Evolutionary conservation across 2,797 vertebrate species (phyloP), one percentile per base, ranked within the genome.

Genomic region (Thalassophryne amazonica): DNA sequence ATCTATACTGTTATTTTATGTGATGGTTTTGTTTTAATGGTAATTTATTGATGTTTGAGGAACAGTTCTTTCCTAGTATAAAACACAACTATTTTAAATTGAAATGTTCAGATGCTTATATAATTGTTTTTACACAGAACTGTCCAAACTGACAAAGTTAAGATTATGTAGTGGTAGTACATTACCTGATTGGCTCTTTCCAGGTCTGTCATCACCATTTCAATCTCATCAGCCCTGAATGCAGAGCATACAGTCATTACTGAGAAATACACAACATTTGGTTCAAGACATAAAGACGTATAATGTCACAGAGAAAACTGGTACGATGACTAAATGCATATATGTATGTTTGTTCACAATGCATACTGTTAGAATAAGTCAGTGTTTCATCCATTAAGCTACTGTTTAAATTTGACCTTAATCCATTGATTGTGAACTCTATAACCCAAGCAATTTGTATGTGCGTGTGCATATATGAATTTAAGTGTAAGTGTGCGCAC

Each of bases 121-220:
- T n/a, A n/a, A n/a, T n/a, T n/a, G n/a, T n/a, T n/a, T n/a, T n/a
- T n/a, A n/a, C n/a, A n/a, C n/a, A n/a, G n/a, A n/a, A n/a, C 20
- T 20, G 20, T 20, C 3, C 20, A 3, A 15, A 20, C 25, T 42
- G 11, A 12, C 8, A 28, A 1, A n/a, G 6, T 17, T 9, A 9
- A 3, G 7, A 19, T 23, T 8, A 29, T 13, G 13, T n/a, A 55
- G 50, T 3, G 6, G 13, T 4, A 7, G 17, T 6, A 9, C 52
- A 85, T 81, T 92, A 99, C 97, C 95, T 99, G 97, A 90, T 98
- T 99, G 36, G 96, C 97, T 92, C 97, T 92, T 86, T 99, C 97
- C 64, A 99, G 92, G 81, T 99, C 97, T 21, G 95, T 98, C 96
- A 98, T 98, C 89, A 98, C 94, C 93, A 99, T 97, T 87, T 99